Evolutionary conservation across 2,888 invertebrate genomes (phyloP), one percentile per base, ranked within the genome.

Genomic region (Drosophila acutilabella): DNA sequence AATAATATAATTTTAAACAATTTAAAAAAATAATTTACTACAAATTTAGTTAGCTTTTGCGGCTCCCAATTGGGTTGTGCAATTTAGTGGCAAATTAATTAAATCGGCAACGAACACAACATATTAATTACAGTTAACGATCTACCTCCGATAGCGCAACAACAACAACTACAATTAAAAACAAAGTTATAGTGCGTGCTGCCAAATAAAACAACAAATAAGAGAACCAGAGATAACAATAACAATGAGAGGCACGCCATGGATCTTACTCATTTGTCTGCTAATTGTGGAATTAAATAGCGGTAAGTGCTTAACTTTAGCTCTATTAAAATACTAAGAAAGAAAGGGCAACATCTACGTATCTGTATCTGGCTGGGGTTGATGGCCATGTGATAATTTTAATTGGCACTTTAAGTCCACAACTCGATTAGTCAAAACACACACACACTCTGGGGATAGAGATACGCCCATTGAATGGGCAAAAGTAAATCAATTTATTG

Each of bases 91-190:
- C 82, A 72, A 83, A 74, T 83, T 74, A 86, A 83, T 88, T 45
- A 71, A 82, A 73, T 59, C 64, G 57, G 50, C 30, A 69, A 64
- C 44, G 53, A 65, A 70, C 52, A 51, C 47, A 85, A 66, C 86
- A 88, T 80, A 83, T 88, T 83, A 83, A 88, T 83, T 88, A 73
- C 83, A 83, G 89, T 80, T 86, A 86, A 83, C 75, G 65, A 88
- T 71, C 88, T 78, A 88, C 82, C 86, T 87, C 83, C 80, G 72
- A 64, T 52, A 68, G 54, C 65, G 67, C 68, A 56, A 68, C 59
- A 61, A 72, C 67, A 59, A 60, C 44, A 48, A 33, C 50, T 30
- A 51, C n/a, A 74, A 56, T 47, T 26, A 23, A 40, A 36, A 47
- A 65, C 61, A 64, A 44, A 33, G 41, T 57, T 36, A 23, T 40